Evolutionary conservation across 2,113 vertebrate species (phyloP).

Genomic region (Proterorhinus semilunaris): DNA sequence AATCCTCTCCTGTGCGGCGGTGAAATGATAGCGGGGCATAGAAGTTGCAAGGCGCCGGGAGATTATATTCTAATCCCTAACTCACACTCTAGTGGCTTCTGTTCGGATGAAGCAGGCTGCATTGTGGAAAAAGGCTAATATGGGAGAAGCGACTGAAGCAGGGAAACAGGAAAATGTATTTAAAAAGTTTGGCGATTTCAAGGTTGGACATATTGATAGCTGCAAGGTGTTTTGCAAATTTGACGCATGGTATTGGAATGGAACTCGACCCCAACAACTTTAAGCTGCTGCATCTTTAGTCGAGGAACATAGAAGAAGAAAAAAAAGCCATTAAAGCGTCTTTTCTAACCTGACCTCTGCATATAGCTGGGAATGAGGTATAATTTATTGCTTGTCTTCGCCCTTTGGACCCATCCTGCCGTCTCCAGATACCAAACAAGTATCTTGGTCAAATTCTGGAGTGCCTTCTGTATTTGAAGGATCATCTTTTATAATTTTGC

Average conservation of each 20-base stretch:
- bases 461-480: no score
- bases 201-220: constrained; percentile 5
- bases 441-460: no score
- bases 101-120: constrained; percentile 22
- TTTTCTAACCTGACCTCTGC: no score
- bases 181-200: neutral
- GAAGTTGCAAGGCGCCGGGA: constrained; percentile 42
- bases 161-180: constrained; percentile 1
- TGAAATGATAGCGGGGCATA: constrained; percentile 41
- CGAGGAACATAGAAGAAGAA: neutral
- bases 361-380: no score
- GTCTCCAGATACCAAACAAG: no score
- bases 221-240: neutral
- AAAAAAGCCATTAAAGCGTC: no score
- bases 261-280: neutral
- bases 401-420: no score
- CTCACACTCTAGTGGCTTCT: constrained; percentile 37
- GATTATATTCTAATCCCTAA: constrained; percentile 59
- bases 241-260: neutral
- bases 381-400: no score
- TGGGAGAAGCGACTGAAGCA: constrained; percentile 35
- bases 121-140: constrained; percentile 27
- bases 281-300: neutral
- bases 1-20: constrained; percentile 28
- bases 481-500: no score